Conservation (phyloP, 2,797 vertebrate genomes). For the Nasua narica region DNA sequence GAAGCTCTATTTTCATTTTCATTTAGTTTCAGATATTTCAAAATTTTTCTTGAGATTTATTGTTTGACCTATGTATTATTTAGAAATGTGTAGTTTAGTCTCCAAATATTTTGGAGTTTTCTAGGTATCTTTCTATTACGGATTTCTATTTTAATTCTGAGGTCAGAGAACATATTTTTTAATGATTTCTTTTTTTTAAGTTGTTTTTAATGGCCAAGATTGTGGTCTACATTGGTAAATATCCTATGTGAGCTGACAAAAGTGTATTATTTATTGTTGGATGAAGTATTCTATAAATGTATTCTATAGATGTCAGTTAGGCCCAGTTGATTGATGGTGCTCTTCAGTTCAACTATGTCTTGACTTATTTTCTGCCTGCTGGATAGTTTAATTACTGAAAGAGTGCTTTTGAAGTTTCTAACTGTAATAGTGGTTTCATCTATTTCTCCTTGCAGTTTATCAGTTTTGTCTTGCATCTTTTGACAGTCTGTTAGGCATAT, state of each 20-base stretch:
- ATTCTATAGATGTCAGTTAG: not conserved
- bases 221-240: not conserved
- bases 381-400: not conserved
- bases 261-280: not conserved
- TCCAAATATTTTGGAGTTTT: not conserved
- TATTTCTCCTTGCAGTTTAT: not conserved
- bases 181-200: not conserved
- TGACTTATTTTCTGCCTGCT: not conserved
- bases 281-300: not conserved
- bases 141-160: not conserved
- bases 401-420: not conserved
- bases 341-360: not conserved
- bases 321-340: not conserved
- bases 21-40: not conserved
- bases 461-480: not conserved
- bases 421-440: not conserved
- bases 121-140: not conserved
- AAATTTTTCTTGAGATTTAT: not conserved
- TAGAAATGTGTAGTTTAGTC: not conserved
- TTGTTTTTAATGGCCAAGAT: not conserved
- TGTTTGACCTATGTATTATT: not conserved
- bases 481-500: not conserved
- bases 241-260: not conserved
- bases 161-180: not conserved
- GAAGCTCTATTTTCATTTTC: not conserved